These are phyloP conservation scores for Gymnothorax reevesii DNA, from an alignment of 2,797 vertebrate genomes.

Conservation along the genomic window DNA sequence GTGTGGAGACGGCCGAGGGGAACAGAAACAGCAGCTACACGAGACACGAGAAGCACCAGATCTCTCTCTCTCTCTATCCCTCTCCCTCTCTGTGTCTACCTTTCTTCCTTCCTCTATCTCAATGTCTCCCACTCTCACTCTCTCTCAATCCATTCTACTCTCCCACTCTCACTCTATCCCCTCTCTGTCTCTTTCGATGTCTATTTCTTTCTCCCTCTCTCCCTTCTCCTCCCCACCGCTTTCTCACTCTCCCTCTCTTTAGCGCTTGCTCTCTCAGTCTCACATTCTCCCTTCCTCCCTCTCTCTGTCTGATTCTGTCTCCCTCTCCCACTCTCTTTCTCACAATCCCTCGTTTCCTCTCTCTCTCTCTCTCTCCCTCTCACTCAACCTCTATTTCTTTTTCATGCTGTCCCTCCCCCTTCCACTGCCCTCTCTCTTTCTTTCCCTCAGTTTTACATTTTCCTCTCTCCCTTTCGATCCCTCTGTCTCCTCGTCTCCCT, in stretches of 20 bases:
- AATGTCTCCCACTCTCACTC: too few species aligned
- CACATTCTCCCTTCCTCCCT: too few species aligned
- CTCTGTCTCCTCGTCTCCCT: too few species aligned
- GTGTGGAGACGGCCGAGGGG: slow-evolving; percentile 24
- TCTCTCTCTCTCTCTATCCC: neutral
- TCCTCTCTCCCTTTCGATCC: too few species aligned
- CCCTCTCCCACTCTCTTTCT: neutral
- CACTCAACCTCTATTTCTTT: neutral
- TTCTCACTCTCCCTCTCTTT: neutral
- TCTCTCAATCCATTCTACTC: neutral
- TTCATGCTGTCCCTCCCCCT: too few species aligned
- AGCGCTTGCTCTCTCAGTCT: too few species aligned
- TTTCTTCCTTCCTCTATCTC: neutral
- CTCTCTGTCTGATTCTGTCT: neutral
- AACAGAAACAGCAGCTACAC: slow-evolving; percentile 30
- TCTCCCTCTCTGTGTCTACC: neutral
- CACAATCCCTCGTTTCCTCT: too few species aligned
- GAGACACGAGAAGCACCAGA: slow-evolving; percentile 16
- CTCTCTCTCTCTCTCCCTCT: neutral
- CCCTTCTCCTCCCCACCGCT: neutral
- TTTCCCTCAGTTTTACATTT: too few species aligned
- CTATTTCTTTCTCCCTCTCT: neutral
- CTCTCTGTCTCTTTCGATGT: neutral
- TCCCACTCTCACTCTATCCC: too few species aligned
- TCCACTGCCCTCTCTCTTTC: too few species aligned